A percentile compares a stretch with the other conserved stretches of the same genome.
Evolutionary conservation across 2,888 invertebrate species (phyloP).

Genomic region (Meta bourneti): DNA sequence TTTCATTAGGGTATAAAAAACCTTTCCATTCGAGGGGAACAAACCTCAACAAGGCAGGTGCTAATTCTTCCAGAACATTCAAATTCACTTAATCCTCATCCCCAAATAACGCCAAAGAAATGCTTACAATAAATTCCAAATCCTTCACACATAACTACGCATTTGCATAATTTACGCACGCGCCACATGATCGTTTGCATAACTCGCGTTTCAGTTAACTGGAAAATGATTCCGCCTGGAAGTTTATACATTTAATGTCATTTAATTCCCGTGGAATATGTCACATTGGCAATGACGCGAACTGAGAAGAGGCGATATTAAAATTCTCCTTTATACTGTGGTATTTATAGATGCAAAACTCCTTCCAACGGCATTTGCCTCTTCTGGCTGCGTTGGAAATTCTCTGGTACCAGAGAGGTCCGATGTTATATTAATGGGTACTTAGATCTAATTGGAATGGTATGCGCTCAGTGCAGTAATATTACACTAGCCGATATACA

Average conservation of each 20-base stretch:
- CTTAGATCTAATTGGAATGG: background rate
- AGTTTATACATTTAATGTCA: background rate
- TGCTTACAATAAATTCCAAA: background rate
- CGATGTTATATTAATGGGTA: background rate
- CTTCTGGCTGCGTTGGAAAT: background rate
- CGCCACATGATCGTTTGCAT: background rate
- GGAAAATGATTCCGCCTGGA: background rate
- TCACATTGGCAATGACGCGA: background rate
- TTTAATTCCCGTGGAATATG: conserved; percentile 8
- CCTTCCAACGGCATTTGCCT: background rate
- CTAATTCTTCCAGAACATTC: background rate
- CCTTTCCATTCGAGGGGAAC: no score
- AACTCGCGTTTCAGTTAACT: background rate
- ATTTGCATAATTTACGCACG: conserved; percentile 24
- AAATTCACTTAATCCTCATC: background rate
- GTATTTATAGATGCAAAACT: background rate
- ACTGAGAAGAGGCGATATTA: background rate
- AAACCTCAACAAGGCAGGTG: no score
- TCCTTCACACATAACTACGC: background rate
- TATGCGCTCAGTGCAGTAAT: background rate
- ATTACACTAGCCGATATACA: background rate
- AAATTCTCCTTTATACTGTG: background rate
- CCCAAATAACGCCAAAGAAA: background rate
- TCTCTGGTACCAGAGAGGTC: background rate
- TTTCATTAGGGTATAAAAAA: no score